Conservation (phyloP, 2,797 vertebrate species). For the Falco naumanni region DNA sequence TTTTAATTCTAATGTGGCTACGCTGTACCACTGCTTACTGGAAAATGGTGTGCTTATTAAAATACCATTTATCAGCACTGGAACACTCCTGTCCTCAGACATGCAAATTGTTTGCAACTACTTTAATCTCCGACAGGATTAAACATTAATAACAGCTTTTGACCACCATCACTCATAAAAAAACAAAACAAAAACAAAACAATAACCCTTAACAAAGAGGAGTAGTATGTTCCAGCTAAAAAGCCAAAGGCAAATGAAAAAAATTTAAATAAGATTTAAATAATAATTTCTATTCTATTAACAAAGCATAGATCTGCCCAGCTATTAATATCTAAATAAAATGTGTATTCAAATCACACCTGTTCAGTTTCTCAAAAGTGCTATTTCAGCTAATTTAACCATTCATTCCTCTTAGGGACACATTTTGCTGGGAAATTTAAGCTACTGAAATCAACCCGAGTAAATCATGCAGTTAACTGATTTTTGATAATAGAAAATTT, state of each 20-base stretch:
- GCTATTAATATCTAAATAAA: constrained; percentile 65
- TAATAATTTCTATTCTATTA: not conserved
- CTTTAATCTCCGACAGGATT: not conserved
- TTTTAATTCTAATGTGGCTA: not conserved
- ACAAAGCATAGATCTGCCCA: constrained; percentile 22
- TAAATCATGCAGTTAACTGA: constrained; percentile 80
- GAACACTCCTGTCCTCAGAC: not conserved
- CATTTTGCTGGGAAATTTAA: constrained; percentile 78
- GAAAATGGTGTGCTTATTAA: not conserved
- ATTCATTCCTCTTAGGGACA: constrained; percentile 79
- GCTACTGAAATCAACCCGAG: constrained; percentile 74
- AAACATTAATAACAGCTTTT: not conserved
- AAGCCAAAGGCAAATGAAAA: not conserved
- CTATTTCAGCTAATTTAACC: constrained; percentile 82
- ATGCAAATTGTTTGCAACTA: not conserved
- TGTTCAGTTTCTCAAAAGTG: constrained; percentile 76
- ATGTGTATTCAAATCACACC: constrained; percentile 81
- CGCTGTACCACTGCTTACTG: not conserved
- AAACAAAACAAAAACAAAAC: not conserved
- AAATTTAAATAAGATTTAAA: not conserved
- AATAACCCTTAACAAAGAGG: not conserved
- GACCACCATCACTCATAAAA: not conserved
- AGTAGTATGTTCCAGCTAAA: not conserved
- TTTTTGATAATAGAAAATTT: constrained; percentile 82
- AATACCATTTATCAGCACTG: not conserved